Evolutionary conservation across 2,888 invertebrate species (phyloP).

Genomic region (Orthosia incerta): DNA sequence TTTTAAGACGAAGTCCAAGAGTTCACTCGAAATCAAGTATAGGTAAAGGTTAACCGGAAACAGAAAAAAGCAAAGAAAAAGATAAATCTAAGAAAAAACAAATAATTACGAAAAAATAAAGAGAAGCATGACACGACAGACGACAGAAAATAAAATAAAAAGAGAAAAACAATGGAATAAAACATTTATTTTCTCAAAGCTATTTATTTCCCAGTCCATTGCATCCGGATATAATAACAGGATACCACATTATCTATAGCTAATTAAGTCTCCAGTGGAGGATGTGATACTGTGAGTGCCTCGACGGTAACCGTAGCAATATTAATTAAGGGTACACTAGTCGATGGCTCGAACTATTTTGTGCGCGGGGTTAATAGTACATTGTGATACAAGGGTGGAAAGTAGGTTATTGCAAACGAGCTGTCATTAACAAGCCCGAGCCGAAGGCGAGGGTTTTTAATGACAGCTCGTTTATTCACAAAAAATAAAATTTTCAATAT

Average conservation of each 20-base stretch:
- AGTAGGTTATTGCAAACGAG: too few relatives aligned
- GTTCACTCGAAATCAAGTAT: background rate
- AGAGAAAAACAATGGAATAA: background rate
- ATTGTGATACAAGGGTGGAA: too few relatives aligned
- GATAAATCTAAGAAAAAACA: background rate
- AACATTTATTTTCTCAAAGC: background rate
- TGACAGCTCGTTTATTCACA: too few relatives aligned
- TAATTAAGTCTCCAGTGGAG: background rate
- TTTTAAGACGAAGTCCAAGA: background rate
- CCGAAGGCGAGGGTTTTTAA: too few relatives aligned
- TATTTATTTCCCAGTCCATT: too few relatives aligned
- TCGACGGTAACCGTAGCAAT: conserved; percentile 7
- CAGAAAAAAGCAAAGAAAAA: background rate
- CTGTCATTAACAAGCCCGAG: too few relatives aligned
- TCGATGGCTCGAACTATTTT: too few relatives aligned
- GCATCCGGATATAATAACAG: too few relatives aligned
- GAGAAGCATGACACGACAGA: background rate
- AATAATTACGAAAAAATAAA: background rate
- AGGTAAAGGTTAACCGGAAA: background rate
- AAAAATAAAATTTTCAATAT: too few relatives aligned
- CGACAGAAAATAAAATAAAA: background rate
- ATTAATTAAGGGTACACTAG: too few relatives aligned
- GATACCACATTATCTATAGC: background rate
- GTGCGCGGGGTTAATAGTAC: too few relatives aligned
- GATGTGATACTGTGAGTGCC: background rate